Percentiles rank a stretch among this genome's conserved stretches.
These are phyloP conservation scores for Spondyliosoma cantharus DNA, from an alignment of 2,797 vertebrate species.

Conservation along the genomic window DNA sequence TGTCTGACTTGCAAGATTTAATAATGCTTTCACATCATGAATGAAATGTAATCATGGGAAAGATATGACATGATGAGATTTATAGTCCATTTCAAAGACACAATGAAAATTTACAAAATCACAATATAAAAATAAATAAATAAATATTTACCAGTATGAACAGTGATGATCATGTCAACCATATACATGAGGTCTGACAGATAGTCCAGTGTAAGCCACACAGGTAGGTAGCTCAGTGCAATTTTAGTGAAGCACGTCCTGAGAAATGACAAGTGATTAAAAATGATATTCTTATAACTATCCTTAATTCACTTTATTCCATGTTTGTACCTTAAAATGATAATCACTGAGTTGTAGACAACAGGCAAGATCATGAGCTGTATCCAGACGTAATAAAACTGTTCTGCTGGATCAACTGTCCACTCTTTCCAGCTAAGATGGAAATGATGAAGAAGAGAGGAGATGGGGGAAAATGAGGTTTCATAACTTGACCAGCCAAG, in stretches of 20 bases:
- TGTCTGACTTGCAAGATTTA: background rate
- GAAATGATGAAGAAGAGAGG: constrained; percentile 9
- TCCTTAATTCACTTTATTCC: background rate
- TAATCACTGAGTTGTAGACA: constrained; percentile 91
- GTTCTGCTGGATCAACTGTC: constrained; percentile 89
- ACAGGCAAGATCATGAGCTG: constrained; percentile 89
- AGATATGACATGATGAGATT: background rate
- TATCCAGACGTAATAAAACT: constrained; percentile 90
- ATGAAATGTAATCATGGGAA: too few species aligned
- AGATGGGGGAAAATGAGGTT: background rate
- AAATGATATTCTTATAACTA: fast-evolving
- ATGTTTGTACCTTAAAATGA: constrained; percentile 88
- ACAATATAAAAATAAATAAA: too few species aligned
- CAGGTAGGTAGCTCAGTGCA: constrained; percentile 79
- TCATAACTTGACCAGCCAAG: background rate
- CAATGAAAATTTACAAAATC: background rate
- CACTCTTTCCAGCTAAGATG: constrained; percentile 78
- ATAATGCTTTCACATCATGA: background rate
- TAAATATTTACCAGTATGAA: constrained; percentile 85
- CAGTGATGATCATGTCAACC: constrained; percentile 84
- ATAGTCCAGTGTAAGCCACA: constrained; percentile 90
- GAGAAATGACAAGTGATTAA: constrained; percentile 15
- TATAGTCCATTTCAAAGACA: background rate
- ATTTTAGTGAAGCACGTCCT: constrained; percentile 89
- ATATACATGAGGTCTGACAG: constrained; percentile 88